Base-by-base conservation (phyloP, 2,113 vertebrate genomes). In the Sitta europaea region DNA sequence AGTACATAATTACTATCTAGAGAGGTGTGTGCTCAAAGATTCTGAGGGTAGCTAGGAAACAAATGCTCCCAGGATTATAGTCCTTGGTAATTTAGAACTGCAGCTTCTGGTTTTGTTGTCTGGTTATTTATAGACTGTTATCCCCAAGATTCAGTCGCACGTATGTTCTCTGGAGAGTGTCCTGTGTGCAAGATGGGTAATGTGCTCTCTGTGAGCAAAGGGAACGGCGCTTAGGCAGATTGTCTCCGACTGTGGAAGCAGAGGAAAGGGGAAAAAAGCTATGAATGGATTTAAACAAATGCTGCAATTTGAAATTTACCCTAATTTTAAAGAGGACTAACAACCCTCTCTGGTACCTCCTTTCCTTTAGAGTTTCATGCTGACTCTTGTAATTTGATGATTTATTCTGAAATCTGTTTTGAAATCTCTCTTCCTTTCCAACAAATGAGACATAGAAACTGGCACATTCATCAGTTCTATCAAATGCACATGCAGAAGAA, bases 31-130 rank as follows among this genome's bases (percentile, higher is more conserved):
- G 81, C 90, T 89, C 84, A 23, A 33, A 63, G 93, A 65, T 87
- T 84, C 84, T 57, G 70, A 92, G 84, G 61, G 95, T 91, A 93
- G 90, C 94, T 95, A 88, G 91, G 96, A 93, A 79, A 94, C 93
- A 85, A 95, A 76, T 73, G 90, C 90, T 95, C 65, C 42, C 45
- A 68, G 91, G 94, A 91, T 92, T 94, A 90, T 29, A 93, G 76
- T 80, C 58, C 71, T 86, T 86, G 86, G 59, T 91, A 73, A 94
- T 94, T 86, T 80, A 86, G 86, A 59, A 22, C 78, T 91, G 86
- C 76, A 80, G 79, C 51, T 84, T 71, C 92, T 92, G 76, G 51
- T 70, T 86, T 86, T 47, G 88, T 47, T 81, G 91, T 62, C 78
- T 94, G 38, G 10, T 82, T 94, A 90, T 91, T 88, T 94, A 74